Base-by-base conservation (phyloP, 2,888 invertebrate genomes). In the Timema podura region DNA sequence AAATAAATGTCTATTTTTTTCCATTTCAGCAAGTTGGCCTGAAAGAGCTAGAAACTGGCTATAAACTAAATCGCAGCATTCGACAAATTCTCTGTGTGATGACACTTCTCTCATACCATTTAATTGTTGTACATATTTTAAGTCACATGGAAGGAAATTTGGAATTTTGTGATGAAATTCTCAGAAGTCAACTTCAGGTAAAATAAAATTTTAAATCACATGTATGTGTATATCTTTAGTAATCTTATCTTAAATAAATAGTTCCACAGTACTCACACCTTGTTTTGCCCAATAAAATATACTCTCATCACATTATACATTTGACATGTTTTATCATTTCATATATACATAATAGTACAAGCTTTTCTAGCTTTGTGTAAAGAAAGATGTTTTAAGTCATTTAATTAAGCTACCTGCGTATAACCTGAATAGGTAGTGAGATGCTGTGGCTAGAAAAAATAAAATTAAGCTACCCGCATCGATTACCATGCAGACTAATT, bases 81-180 rank as follows among this genome's bases (percentile, higher is more conserved):
- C 87, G 97, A 47, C 91, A 94, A 73, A 90, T 96, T 10, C 83
- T 98, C 1, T 95, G 95, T 78, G 90, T 92, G 46, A 87, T 97
- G 82, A 90, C 92, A 0, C 83, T 97, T 44, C 84, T 98, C 2
- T 90, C 90, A 0, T 97, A 96, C 81, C 91, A 96, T 81, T 86
- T 95, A 46, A 89, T 96, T 74, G 89, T 95, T 6, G 88, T 91
- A 68, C 92, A 92, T 77, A 89, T 95, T 71, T 83, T 95, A 64
- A 94, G 93, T 79, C 88, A 92, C 74, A 86, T 88, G 47, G 91
- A 92, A 76, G 93, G 93, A 0, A 92, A 97, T 80, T 81, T 94
- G 57, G 83, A 84, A 0, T 85, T 92, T 74, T 93, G 94, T 76
- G 88, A 92, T 72, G 84, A 86, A 74, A 89, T 96, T 30, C 84